These are phyloP conservation scores for Myotis findleyi DNA, from an alignment of 2,797 vertebrate genomes.

Conservation along the genomic window DNA sequence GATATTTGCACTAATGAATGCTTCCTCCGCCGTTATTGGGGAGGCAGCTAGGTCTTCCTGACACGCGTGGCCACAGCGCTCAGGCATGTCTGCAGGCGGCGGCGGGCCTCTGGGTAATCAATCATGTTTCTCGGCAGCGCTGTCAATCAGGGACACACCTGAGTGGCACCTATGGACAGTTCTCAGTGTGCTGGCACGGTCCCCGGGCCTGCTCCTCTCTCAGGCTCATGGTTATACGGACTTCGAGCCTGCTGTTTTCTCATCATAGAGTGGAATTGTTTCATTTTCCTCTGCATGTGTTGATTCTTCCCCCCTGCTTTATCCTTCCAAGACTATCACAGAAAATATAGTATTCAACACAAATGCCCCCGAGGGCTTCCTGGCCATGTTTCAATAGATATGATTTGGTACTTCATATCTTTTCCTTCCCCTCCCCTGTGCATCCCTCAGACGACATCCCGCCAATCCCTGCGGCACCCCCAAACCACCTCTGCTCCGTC, in stretches of 20 bases:
- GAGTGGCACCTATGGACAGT: constrained; percentile 50
- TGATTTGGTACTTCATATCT: not conserved
- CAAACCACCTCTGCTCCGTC: not conserved
- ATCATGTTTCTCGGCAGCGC: constrained; percentile 2
- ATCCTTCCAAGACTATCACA: constrained; percentile 71
- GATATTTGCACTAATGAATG: constrained; percentile 11
- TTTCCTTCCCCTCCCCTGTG: not conserved
- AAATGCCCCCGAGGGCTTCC: constrained; percentile 42
- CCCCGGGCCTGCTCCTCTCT: not conserved
- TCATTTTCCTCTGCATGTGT: constrained; percentile 68
- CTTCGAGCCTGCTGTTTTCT: constrained; percentile 71
- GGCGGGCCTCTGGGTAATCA: constrained; percentile 44
- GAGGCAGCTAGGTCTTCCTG: constrained; percentile 33
- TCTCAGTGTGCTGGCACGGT: not conserved
- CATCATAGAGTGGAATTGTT: constrained; percentile 67
- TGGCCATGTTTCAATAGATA: constrained; percentile 16
- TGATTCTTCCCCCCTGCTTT: constrained; percentile 65
- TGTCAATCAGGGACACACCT: constrained; percentile 67
- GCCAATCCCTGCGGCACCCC: not conserved
- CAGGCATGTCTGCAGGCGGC: not conserved
- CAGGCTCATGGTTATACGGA: constrained; percentile 7
- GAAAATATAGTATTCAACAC: constrained; percentile 70
- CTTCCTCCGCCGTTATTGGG: constrained; percentile 7
- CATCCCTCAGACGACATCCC: not conserved
- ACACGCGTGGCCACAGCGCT: accelerated